Percentiles rank a stretch among this genome's conserved stretches.
Conservation (phyloP, 2,888 invertebrate genomes). For the Boloria euphrosyne region DNA sequence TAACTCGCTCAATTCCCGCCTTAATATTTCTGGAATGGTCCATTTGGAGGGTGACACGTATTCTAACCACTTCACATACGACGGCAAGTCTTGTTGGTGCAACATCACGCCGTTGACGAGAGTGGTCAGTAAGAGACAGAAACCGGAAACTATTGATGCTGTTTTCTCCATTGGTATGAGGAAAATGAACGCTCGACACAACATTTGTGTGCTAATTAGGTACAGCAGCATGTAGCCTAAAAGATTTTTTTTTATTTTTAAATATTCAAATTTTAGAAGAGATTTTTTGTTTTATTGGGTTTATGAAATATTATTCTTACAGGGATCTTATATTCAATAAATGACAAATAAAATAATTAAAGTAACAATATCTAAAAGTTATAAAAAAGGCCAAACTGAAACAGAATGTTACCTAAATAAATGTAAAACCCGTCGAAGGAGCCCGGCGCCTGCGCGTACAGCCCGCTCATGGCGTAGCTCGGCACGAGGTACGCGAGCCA, state of each 20-base stretch:
- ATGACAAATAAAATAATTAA: no score
- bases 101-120: constrained; percentile 86
- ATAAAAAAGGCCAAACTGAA: no score
- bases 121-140: constrained; percentile 83
- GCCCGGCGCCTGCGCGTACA: constrained; percentile 86
- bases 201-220: constrained; percentile 85
- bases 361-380: no score
- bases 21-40: constrained; percentile 85
- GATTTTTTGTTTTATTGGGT: no score
- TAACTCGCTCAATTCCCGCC: constrained; percentile 85
- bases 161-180: constrained; percentile 85
- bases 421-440: constrained; percentile 87
- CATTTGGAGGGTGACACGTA: constrained; percentile 88
- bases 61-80: constrained; percentile 85
- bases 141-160: constrained; percentile 83
- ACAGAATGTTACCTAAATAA: constrained; percentile 83
- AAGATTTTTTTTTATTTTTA: constrained; percentile 32
- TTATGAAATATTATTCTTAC: no score
- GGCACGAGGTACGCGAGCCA: constrained; percentile 94
- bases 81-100: constrained; percentile 86
- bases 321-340: no score
- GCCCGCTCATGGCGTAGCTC: constrained; percentile 93
- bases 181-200: constrained; percentile 86
- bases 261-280: not conserved
- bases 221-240: constrained; percentile 88